A percentile compares a stretch with the other conserved stretches of the same genome.
These are phyloP conservation scores for Collichthys lucidus DNA, from an alignment of 2,113 vertebrate genomes.

Conservation along the genomic window DNA sequence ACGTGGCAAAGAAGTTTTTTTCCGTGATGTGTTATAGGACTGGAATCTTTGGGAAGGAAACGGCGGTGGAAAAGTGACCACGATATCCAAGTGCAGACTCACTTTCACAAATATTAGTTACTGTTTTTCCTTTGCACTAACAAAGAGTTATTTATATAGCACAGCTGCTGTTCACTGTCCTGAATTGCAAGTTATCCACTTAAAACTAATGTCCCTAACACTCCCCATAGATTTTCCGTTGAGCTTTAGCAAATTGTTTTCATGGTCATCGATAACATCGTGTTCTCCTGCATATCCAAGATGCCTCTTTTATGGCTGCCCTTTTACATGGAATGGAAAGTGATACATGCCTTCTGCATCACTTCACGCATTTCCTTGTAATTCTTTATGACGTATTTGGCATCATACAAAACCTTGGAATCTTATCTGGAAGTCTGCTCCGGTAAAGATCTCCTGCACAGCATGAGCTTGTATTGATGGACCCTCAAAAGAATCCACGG, in stretches of 20 bases:
- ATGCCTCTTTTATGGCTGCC: neutral
- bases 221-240: neutral
- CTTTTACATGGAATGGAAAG: neutral
- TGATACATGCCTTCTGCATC: neutral
- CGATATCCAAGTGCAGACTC: no score
- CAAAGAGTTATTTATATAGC: neutral
- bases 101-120: neutral
- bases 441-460: neutral
- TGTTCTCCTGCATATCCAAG: neutral
- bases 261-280: neutral
- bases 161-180: conserved; percentile 12
- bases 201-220: neutral
- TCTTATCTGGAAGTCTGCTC: neutral
- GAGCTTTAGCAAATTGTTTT: neutral
- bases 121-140: neutral
- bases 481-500: neutral
- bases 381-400: neutral
- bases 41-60: conserved; percentile 34
- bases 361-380: neutral
- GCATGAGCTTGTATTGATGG: neutral
- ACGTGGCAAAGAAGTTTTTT: conserved; percentile 40
- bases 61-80: neutral
- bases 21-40: conserved; percentile 37
- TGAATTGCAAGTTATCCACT: conserved; percentile 10
- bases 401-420: neutral